phyloP scores from a whole-genome alignment of 37 sponge, comb jelly and placozoan species.

The Ephydatia muelleri region DNA sequence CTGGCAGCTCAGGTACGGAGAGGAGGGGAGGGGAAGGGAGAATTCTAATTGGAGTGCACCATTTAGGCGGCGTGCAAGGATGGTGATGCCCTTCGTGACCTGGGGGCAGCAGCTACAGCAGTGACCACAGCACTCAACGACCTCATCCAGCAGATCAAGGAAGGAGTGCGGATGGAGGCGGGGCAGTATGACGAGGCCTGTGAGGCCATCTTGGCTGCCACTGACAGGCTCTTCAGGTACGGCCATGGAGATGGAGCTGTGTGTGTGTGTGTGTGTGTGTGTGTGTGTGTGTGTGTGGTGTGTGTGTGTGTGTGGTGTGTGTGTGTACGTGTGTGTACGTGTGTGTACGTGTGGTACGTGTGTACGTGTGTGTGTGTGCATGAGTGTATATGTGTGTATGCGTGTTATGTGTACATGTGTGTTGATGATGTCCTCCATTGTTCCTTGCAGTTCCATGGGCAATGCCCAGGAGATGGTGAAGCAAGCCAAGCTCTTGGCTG shows the following conservation, averaged over 20 bases:
- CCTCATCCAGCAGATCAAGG: conserved; percentile 79
- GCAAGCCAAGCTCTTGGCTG: conserved; percentile 83
- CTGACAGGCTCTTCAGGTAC: conserved; percentile 77
- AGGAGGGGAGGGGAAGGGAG: not conserved
- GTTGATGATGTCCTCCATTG: too few relatives aligned
- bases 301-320: too few relatives aligned
- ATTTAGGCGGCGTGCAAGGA: conserved; percentile 82
- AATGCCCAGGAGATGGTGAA: conserved; percentile 95
- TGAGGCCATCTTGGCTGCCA: conserved; percentile 92
- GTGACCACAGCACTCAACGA: conserved; percentile 85
- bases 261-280: not conserved
- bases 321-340: not conserved
- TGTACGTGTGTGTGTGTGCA: too few relatives aligned
- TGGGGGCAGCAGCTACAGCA: conserved; percentile 84
- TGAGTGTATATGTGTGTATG: too few relatives aligned
- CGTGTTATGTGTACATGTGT: too few relatives aligned
- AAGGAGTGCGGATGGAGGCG: conserved; percentile 50
- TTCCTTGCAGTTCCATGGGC: conserved; percentile 70
- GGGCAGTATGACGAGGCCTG: conserved; percentile 82
- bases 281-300: not conserved
- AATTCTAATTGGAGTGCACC: not conserved
- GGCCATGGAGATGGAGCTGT: not conserved
- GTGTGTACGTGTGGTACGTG: too few relatives aligned
- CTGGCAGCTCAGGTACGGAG: conserved; percentile 69
- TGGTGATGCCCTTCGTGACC: conserved; percentile 83